These are phyloP conservation scores for Plebejus melissa DNA, from an alignment of 2,888 invertebrate species.

Conservation along the genomic window DNA sequence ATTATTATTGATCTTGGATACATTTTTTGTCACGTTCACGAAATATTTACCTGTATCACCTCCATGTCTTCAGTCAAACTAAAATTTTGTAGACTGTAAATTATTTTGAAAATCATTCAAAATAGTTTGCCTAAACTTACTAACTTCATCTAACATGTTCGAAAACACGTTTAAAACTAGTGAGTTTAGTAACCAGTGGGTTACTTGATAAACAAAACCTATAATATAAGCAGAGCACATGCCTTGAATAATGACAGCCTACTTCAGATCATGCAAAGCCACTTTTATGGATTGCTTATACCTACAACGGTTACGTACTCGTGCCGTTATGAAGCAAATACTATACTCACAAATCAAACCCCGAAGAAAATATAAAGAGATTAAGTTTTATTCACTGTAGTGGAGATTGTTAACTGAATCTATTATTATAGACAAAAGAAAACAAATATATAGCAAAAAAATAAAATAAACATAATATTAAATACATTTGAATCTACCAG, in stretches of 20 bases:
- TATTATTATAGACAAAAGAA: too few species aligned
- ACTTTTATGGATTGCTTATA: constrained; percentile 9
- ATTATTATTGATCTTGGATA: background rate
- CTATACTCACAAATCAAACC: background rate
- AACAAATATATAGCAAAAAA: too few species aligned
- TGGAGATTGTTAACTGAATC: too few species aligned
- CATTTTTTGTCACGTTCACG: background rate
- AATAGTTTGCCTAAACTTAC: background rate
- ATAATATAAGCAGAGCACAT: background rate
- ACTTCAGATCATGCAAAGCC: constrained; percentile 11
- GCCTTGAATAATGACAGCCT: background rate
- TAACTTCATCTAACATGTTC: background rate
- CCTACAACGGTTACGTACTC: background rate
- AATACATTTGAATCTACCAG: too few species aligned
- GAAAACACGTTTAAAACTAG: background rate
- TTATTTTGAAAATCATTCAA: background rate
- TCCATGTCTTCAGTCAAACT: background rate
- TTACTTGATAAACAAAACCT: background rate
- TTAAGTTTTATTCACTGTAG: too few species aligned
- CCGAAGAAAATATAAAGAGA: too few species aligned
- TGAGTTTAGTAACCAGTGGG: too few species aligned
- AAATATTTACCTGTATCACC: constrained; percentile 23
- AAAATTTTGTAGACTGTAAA: background rate
- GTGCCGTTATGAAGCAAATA: background rate
- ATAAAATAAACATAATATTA: too few species aligned